Evolutionary conservation across 2,797 vertebrate genomes (phyloP), one percentile per base, ranked within the genome.

Genomic region (Chrosomus eos): DNA sequence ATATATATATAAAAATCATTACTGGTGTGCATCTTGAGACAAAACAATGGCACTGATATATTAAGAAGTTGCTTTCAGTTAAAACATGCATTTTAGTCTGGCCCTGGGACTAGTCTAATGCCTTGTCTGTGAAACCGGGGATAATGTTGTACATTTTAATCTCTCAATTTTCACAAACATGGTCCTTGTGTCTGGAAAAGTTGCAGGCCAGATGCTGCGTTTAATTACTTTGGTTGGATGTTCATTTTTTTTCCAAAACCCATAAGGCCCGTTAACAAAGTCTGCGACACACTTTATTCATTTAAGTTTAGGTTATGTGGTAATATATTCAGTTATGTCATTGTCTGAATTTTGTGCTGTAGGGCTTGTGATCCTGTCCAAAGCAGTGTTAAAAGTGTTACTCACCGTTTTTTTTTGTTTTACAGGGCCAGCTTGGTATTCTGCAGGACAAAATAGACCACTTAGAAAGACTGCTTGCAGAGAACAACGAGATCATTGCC

Each of bases 401-500:
- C 28, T 45, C 5, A 55, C 2, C 2, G 6, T 75, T 53, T 51
- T 48, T 68, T 10, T 72, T 4, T 40, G 1, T 64, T 80, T 23
- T 76, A 60, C 90, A 98, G 97, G 97, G 95, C 3, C 96, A 98
- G 45, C 94, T 98, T 89, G 96, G 93, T 85, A 94, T 94, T 91
- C 92, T 98, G 83, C 97, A 97, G 94, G 93, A 96, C 88, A 97
- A 97, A 95, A 97, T 99, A 85, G 97, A 97, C 88, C 95, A 95
- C 83, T 92, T 99, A 89, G 97, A 99, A 89, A 94, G 84, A 40
- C 94, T 98, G 36, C 93, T 99, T 53, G 94, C 95, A 9, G 94
- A 97, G 93, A 99, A 98, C 93, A 98, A 98, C 91, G 96, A 94
- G 36, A 96, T 99, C 89, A 97, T 99, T 89, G 96, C 94, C 84